A percentile compares a stretch with the other conserved stretches of the same genome.
These are phyloP conservation scores for Grallaria varia DNA, from an alignment of 2,113 vertebrate genomes.

Conservation along the genomic window DNA sequence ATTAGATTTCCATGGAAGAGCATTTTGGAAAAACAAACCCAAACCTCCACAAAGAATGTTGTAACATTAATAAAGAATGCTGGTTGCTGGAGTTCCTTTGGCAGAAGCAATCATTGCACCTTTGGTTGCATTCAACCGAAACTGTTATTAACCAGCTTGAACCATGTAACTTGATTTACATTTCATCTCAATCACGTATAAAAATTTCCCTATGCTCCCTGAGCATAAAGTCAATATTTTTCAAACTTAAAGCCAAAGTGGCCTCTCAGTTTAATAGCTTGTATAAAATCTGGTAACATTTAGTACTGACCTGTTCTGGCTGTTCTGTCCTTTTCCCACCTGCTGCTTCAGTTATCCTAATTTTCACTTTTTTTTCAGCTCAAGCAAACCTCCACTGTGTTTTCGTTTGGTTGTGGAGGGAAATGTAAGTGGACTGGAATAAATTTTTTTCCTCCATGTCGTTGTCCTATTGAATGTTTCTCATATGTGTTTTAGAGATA, in stretches of 20 bases:
- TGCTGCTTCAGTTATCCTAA: neutral
- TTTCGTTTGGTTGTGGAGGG: neutral
- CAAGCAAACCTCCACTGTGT: neutral
- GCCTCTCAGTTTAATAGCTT: neutral
- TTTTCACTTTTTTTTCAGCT: neutral
- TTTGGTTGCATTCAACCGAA: neutral
- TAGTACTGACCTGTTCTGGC: neutral
- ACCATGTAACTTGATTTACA: neutral
- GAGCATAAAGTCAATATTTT: neutral
- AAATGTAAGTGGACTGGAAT: neutral
- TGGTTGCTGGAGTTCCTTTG: neutral
- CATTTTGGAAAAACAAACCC: neutral
- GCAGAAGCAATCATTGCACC: neutral
- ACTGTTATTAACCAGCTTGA: neutral
- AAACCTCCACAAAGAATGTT: neutral
- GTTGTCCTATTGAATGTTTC: neutral
- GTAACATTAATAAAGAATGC: neutral
- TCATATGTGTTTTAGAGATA: neutral
- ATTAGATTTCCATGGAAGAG: neutral
- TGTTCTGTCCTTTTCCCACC: neutral
- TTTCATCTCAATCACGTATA: neutral
- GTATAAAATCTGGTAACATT: neutral
- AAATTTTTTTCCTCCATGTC: neutral
- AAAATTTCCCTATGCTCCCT: neutral
- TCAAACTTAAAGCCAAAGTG: neutral